phyloP scores from a whole-genome alignment of 1,140 invertebrate species.

The Dendroctonus ponderosae region DNA sequence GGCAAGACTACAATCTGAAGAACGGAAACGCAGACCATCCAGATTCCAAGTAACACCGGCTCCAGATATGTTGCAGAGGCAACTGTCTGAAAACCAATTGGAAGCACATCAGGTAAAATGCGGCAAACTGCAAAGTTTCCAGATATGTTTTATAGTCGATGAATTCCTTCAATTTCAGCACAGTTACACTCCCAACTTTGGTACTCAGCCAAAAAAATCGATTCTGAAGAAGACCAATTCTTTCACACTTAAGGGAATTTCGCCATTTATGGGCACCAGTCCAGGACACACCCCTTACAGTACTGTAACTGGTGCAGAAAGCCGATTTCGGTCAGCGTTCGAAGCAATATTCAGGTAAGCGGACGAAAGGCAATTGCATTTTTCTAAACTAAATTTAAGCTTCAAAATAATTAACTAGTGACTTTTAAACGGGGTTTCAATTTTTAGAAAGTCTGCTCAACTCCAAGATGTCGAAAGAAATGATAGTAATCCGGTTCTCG shows the following conservation, averaged over 20 bases:
- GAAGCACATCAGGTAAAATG: slow-evolving; percentile 38
- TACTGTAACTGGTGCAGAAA: slow-evolving; percentile 83
- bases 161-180: slow-evolving; percentile 37
- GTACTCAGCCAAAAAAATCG: slow-evolving; percentile 74
- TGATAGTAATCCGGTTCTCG: slow-evolving; percentile 39
- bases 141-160: neutral
- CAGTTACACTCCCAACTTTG: slow-evolving; percentile 59
- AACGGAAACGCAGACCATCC: slow-evolving; percentile 60
- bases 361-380: too few species aligned
- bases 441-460: slow-evolving; percentile 70
- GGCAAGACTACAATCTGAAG: slow-evolving; percentile 55
- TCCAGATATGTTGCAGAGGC: slow-evolving; percentile 57
- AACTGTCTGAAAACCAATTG: slow-evolving; percentile 45
- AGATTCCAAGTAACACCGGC: slow-evolving; percentile 73
- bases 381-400: too few species aligned
- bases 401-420: too few species aligned
- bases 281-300: slow-evolving; percentile 74
- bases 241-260: slow-evolving; percentile 74
- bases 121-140: neutral
- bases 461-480: slow-evolving; percentile 69
- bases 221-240: slow-evolving; percentile 92
- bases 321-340: slow-evolving; percentile 81
- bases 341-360: slow-evolving; percentile 74
- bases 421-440: neutral
- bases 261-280: slow-evolving; percentile 62